phyloP scores from a whole-genome alignment of 1,140 invertebrate species.

The Catajapyx aquilonaris region DNA sequence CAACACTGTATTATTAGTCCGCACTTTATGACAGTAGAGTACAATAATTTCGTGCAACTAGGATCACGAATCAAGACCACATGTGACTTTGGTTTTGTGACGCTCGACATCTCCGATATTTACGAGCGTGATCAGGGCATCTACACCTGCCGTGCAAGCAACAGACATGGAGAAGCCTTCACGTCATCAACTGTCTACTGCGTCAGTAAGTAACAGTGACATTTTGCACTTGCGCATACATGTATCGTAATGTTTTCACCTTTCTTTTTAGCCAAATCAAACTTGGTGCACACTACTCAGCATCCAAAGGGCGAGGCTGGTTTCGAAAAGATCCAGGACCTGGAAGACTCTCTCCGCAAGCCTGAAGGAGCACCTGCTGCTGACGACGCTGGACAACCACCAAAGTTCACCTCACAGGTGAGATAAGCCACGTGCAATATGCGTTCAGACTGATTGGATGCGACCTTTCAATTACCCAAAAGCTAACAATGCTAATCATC shows the following conservation, averaged over 20 bases:
- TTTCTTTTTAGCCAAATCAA: constrained; percentile 39
- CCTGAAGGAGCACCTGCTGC: constrained; percentile 41
- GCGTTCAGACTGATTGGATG: no score
- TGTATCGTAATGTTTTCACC: background rate
- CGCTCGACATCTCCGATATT: constrained; percentile 66
- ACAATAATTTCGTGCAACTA: no score
- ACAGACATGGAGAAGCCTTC: constrained; percentile 71
- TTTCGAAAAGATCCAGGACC: constrained; percentile 67
- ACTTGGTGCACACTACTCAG: constrained; percentile 66
- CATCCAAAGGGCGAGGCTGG: constrained; percentile 85
- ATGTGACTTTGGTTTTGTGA: constrained; percentile 82
- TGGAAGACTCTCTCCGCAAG: constrained; percentile 63
- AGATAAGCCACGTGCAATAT: no score
- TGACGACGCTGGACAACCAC: constrained; percentile 54
- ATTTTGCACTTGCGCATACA: background rate
- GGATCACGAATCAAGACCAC: constrained; percentile 69
- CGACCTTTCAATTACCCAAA: no score
- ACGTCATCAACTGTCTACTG: constrained; percentile 75
- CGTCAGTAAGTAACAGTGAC: constrained; percentile 16
- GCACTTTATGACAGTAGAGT: no score
- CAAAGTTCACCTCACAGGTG: constrained; percentile 60
- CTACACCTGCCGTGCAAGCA: constrained; percentile 74
- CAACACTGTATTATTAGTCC: constrained; percentile 1
- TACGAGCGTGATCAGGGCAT: constrained; percentile 87
- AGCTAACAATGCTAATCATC: no score